Conservation (phyloP, 2,888 invertebrate species). For the Tineola bisselliella region DNA sequence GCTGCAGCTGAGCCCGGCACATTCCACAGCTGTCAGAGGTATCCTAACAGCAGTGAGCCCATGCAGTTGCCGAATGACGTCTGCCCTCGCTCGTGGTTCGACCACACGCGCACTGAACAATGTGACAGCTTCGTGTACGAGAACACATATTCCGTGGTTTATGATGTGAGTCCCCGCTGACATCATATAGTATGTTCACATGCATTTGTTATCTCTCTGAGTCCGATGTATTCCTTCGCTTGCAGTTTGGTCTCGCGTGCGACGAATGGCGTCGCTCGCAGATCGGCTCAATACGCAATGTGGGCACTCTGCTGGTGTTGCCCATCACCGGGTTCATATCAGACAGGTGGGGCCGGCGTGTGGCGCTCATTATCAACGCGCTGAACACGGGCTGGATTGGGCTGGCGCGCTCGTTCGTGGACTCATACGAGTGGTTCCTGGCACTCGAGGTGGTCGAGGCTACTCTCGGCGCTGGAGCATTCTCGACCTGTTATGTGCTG, state of each 20-base stretch:
- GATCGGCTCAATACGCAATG: constrained; percentile 75
- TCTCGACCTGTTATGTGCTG: constrained; percentile 56
- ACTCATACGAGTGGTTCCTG: constrained; percentile 64
- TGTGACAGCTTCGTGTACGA: constrained; percentile 35
- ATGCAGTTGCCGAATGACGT: constrained; percentile 19
- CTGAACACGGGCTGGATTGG: constrained; percentile 55
- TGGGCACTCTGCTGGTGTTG: constrained; percentile 75
- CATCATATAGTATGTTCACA: too few species aligned
- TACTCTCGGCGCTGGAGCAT: constrained; percentile 60
- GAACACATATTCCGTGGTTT: constrained; percentile 43
- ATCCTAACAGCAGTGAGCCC: constrained; percentile 27
- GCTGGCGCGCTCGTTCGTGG: constrained; percentile 62
- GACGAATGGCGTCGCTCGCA: constrained; percentile 75
- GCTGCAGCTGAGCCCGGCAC: constrained; percentile 23
- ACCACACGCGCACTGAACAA: constrained; percentile 13
- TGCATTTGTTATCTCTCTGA: constrained; percentile 37
- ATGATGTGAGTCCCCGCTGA: constrained; percentile 46
- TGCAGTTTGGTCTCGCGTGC: constrained; percentile 73
- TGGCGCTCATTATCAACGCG: constrained; percentile 55
- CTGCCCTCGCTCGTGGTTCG: constrained; percentile 43
- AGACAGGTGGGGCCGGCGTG: constrained; percentile 69
- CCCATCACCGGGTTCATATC: constrained; percentile 75
- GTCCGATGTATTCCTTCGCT: constrained; percentile 20
- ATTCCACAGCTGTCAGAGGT: constrained; percentile 43
- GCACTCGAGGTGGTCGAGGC: constrained; percentile 64